phyloP scores from a whole-genome alignment of 2,113 vertebrate species.

The Psettodes erumei region DNA sequence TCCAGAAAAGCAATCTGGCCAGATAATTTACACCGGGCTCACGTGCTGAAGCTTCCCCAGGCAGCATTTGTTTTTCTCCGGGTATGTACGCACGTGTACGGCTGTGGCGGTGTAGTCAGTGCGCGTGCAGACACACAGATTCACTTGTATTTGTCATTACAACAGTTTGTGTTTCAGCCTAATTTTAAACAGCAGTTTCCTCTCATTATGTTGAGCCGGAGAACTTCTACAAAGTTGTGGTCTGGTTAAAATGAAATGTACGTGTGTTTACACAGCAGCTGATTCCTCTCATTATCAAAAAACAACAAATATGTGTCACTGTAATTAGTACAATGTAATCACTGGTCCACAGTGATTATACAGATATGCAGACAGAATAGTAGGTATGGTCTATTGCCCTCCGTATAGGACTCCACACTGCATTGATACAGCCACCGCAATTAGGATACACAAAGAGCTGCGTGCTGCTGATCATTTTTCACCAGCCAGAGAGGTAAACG shows the following conservation, averaged over 20 bases:
- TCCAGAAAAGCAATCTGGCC: conserved; percentile 73
- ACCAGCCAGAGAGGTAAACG: conserved; percentile 63
- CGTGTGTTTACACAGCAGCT: conserved; percentile 19
- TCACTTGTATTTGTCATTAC: conserved; percentile 40
- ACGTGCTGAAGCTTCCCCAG: conserved; percentile 50
- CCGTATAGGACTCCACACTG: conserved; percentile 32
- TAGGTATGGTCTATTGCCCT: conserved; percentile 43
- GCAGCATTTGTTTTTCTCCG: conserved; percentile 35
- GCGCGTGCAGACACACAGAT: background rate
- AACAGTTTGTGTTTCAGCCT: conserved; percentile 9
- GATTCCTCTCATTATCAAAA: conserved; percentile 26
- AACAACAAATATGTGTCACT: conserved; percentile 30
- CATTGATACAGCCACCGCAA: conserved; percentile 63
- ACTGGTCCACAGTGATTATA: conserved; percentile 55
- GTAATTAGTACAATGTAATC: conserved; percentile 63
- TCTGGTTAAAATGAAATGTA: background rate
- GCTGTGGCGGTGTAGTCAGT: conserved; percentile 1
- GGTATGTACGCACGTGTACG: background rate
- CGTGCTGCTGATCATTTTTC: conserved; percentile 59
- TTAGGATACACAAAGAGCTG: conserved; percentile 67
- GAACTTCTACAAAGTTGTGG: conserved; percentile 16
- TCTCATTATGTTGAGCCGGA: background rate
- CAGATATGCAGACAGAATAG: conserved; percentile 45
- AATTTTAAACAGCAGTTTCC: conserved; percentile 15
- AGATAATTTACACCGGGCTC: conserved; percentile 67